These are phyloP conservation scores for Mellilla xanthometata DNA, from an alignment of 2,888 invertebrate genomes.

Conservation along the genomic window DNA sequence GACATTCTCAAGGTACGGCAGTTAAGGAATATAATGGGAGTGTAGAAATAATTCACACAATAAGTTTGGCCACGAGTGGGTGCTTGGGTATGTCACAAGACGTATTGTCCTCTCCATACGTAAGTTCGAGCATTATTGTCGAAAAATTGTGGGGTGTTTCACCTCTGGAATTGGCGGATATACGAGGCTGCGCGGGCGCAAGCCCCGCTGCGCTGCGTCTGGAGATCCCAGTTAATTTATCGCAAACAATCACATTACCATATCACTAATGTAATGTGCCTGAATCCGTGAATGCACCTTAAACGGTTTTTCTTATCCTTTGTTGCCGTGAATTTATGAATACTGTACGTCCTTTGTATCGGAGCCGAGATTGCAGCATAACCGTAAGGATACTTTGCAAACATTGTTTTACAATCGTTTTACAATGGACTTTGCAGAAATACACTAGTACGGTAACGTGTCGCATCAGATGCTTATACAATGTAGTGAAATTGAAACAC, in stretches of 20 bases:
- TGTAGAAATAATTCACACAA: constrained; percentile 32
- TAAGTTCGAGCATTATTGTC: constrained; percentile 57
- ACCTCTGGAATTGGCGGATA: constrained; percentile 51
- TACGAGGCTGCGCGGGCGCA: constrained; percentile 56
- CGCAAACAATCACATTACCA: constrained; percentile 80
- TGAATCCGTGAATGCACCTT: constrained; percentile 72
- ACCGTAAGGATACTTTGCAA: constrained; percentile 51
- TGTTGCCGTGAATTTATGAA: constrained; percentile 77
- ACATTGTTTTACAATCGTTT: constrained; percentile 63
- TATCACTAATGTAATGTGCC: constrained; percentile 77
- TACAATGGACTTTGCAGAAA: constrained; percentile 53
- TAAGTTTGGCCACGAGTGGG: constrained; percentile 32
- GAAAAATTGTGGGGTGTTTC: constrained; percentile 66
- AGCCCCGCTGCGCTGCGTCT: constrained; percentile 68
- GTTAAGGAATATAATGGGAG: constrained; percentile 34
- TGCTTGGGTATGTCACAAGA: constrained; percentile 33
- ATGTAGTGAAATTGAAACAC: constrained; percentile 25
- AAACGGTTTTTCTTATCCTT: constrained; percentile 77
- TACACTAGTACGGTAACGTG: constrained; percentile 42
- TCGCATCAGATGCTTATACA: constrained; percentile 36
- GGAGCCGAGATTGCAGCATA: constrained; percentile 56
- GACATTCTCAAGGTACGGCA: constrained; percentile 25
- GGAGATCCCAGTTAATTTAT: constrained; percentile 75
- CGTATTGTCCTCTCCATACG: constrained; percentile 38
- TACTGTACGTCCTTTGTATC: constrained; percentile 65